Percentiles rank a stretch among this genome's conserved stretches.
These are phyloP conservation scores for Fopius arisanus DNA, from an alignment of 1,140 invertebrate genomes.

Conservation along the genomic window DNA sequence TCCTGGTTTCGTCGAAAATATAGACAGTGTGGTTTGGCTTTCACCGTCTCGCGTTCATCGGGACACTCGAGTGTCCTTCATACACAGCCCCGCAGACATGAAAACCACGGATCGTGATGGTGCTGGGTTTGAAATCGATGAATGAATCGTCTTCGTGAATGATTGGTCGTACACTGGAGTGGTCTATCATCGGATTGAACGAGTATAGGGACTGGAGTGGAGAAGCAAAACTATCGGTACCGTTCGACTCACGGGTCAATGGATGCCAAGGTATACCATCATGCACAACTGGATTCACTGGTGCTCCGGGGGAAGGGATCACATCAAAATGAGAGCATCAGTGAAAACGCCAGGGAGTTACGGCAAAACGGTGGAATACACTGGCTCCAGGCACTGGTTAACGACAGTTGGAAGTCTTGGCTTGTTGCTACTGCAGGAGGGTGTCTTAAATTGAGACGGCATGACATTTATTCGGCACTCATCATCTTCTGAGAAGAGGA, in stretches of 20 bases:
- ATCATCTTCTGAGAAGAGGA: too few relatives aligned
- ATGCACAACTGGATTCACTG: background rate
- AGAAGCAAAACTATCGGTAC: background rate
- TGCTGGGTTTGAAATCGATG: background rate
- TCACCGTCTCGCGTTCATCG: constrained; percentile 7
- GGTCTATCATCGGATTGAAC: background rate
- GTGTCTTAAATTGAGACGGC: too few relatives aligned
- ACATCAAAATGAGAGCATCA: background rate
- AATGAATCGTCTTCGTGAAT: constrained; percentile 6
- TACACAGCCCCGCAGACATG: background rate
- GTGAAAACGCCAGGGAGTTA: background rate
- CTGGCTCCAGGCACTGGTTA: background rate
- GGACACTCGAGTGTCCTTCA: background rate
- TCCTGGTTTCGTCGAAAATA: background rate
- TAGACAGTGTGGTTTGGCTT: constrained; percentile 11
- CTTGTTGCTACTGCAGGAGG: background rate
- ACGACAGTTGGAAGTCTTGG: background rate
- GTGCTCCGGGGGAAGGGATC: background rate
- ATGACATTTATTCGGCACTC: too few relatives aligned
- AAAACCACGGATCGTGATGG: background rate
- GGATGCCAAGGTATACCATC: background rate
- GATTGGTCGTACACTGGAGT: background rate
- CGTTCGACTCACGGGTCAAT: background rate
- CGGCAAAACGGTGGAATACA: background rate
- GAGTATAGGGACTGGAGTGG: background rate